A percentile compares a stretch with the other conserved stretches of the same genome.
phyloP scores from a whole-genome alignment of 1,140 invertebrate genomes.

The Nasonia longicornis region DNA sequence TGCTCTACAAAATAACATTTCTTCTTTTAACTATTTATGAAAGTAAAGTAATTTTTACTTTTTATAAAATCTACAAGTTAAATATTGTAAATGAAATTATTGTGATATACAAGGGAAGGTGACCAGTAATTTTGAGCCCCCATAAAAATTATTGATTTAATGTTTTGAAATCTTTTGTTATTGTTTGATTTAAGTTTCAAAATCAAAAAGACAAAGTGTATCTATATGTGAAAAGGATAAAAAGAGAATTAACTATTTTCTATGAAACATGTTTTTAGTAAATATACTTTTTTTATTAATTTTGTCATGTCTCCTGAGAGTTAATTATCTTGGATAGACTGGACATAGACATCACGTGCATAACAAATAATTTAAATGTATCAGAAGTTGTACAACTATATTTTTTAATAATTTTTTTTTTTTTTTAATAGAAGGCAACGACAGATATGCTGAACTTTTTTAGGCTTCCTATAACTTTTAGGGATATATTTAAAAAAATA shows the following conservation, averaged over 20 bases:
- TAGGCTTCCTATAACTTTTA: conserved; percentile 36
- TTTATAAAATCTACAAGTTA: conserved; percentile 23
- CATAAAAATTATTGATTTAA: conserved; percentile 35
- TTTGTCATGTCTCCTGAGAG: neutral
- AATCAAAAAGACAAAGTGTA: conserved; percentile 43
- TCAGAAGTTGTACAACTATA: conserved; percentile 29
- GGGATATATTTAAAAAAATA: conserved; percentile 11
- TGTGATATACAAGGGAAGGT: conserved; percentile 43
- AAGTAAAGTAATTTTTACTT: conserved; percentile 27
- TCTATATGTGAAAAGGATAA: conserved; percentile 18
- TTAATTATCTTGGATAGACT: conserved; percentile 29
- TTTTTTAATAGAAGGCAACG: conserved; percentile 30
- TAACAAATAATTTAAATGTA: conserved; percentile 33
- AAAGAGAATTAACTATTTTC: conserved; percentile 39
- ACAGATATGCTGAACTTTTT: conserved; percentile 17
- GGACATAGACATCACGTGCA: conserved; percentile 25
- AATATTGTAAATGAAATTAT: conserved; percentile 39
- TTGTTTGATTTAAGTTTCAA: conserved; percentile 40
- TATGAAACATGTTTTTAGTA: conserved; percentile 28
- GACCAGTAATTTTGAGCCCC: conserved; percentile 7
- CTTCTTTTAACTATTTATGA: conserved; percentile 32
- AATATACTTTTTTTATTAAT: conserved; percentile 20
- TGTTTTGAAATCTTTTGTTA: conserved; percentile 41
- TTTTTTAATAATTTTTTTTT: conserved; percentile 35
- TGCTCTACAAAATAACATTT: conserved; percentile 25